Evolutionary conservation across 2,888 invertebrate species (phyloP), one percentile per base, ranked within the genome.

Genomic region (Ganaspis brasiliensis): DNA sequence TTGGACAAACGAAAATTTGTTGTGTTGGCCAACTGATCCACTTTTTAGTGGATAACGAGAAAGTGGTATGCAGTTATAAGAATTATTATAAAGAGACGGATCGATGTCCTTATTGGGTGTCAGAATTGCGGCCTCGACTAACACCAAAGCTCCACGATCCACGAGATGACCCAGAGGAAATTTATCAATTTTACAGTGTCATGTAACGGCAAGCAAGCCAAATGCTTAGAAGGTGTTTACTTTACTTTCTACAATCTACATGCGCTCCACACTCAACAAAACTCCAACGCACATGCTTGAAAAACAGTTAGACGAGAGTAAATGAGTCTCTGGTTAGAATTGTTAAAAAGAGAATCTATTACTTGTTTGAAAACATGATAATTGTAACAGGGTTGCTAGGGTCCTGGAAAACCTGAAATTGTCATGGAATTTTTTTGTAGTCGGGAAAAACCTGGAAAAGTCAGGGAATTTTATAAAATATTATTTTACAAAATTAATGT

Each of bases 1-100:
- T 67, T 40, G 67, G 67, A 67, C 67, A 67, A 67, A 67, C 67
- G 67, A 67, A 67, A 67, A n/a, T 67, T 67, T 67, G 37, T 63
- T 63, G 21, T 67, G 45, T 67, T 67, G 67, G 67, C 67, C 67
- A 67, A 67, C 67, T 67, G 67, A 67, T 67, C 67, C 67, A 67
- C 67, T 67, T 67, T 67, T 67, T 67, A 40, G 40, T 67, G 45
- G 21, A 21, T 67, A 67, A 67, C 40, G 45, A 67, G 67, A 67
- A 40, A 67, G 67, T 67, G 40, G 67, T 67, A 67, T 45, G 45
- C 63, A 63, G 40, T 63, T 63, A 21, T 57, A 57, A 57, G 59
- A 31, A 24, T 37, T 63, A 21, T 21, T 67, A 67, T 67, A 67
- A 67, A 52, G 19, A 52, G 52, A 21, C 45, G 67, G 63, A 67